Evolutionary conservation across 2,113 vertebrate species (phyloP), one percentile per base, ranked within the genome.

Genomic region (Megalops atlanticus): DNA sequence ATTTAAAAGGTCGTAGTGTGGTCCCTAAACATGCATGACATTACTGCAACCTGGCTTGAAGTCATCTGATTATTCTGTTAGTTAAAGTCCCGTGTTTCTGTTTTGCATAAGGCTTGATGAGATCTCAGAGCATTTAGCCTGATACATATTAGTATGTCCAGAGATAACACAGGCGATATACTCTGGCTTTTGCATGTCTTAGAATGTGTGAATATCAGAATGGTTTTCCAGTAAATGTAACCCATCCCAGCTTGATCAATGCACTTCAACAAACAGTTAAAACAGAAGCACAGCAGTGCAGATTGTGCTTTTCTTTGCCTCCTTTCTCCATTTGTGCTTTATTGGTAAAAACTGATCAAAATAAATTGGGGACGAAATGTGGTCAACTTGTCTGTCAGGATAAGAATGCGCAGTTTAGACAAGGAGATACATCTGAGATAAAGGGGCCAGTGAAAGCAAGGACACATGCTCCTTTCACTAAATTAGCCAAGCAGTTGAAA

Each of bases 1-100:
- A 92, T 92, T 89, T 91, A 83, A 91, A 92, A 92, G 90, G 92
- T 92, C 92, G 90, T 82, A n/a, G 83, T 89, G 92, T 90, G 90
- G 90, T 87, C 91, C 90, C 90, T 88, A 88, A 91, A 90, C 91
- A 84, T 86, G 88, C 86, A 86, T 86, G 84, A 80, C 86, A 87
- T 88, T 88, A 82, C 74, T 81, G 35, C 15, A 72, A 83, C 74
- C 77, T 31, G 27, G 58, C n/a, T 31, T 31, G 49, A 11, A 49
- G n/a, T n/a, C n/a, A n/a, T n/a, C 47, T 54, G 49, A 1, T 54
- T 54, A 2, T 3, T 54, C 49, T 24, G 18, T 54, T 54, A 21
- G 5, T 1, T 54, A 2, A 54, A 54, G 49, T 54, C 49, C 4
- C 3, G 16, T 54, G 49, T 54, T 21, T 3, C 18, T 54, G 18